Evolutionary conservation across 2,888 invertebrate species (phyloP).

Genomic region (Orgyia antiqua): DNA sequence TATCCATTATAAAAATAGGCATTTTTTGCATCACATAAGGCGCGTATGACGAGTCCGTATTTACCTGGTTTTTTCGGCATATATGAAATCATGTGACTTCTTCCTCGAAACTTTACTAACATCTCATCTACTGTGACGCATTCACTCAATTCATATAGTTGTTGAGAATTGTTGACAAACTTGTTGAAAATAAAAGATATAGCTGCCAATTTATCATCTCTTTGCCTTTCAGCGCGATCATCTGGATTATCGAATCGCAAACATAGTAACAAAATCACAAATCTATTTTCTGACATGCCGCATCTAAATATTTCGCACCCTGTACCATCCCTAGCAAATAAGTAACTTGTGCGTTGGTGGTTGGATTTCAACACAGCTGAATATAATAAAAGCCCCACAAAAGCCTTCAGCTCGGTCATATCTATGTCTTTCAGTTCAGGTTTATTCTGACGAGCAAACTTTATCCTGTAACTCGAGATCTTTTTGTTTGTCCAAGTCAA

Average conservation of each 20-base stretch:
- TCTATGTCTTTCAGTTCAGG: constrained; percentile 3
- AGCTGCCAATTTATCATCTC: constrained; percentile 5
- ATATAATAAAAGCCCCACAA: constrained; percentile 4
- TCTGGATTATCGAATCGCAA: constrained; percentile 7
- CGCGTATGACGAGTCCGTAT: constrained; percentile 2
- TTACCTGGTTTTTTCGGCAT: constrained; percentile 19
- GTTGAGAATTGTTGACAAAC: constrained; percentile 6
- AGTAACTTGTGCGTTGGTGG: constrained; percentile 14
- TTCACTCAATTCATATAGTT: constrained; percentile 8
- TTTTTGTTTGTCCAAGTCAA: constrained; percentile 11
- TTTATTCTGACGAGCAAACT: constrained; percentile 6
- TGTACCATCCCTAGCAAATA: constrained; percentile 20
- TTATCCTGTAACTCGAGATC: constrained; percentile 5
- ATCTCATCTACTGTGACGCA: constrained; percentile 25
- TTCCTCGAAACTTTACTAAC: constrained; percentile 21
- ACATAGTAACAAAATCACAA: constrained; percentile 5
- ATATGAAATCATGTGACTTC: constrained; percentile 19
- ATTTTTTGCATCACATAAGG: background rate
- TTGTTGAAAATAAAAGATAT: constrained; percentile 6
- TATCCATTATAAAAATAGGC: background rate
- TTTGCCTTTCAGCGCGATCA: constrained; percentile 4
- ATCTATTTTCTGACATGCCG: constrained; percentile 17
- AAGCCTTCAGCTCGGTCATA: constrained; percentile 4
- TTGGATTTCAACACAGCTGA: constrained; percentile 20
- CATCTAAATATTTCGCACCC: constrained; percentile 22